Base-by-base conservation (phyloP, 2,888 invertebrate genomes). In the Phortica magna region DNA sequence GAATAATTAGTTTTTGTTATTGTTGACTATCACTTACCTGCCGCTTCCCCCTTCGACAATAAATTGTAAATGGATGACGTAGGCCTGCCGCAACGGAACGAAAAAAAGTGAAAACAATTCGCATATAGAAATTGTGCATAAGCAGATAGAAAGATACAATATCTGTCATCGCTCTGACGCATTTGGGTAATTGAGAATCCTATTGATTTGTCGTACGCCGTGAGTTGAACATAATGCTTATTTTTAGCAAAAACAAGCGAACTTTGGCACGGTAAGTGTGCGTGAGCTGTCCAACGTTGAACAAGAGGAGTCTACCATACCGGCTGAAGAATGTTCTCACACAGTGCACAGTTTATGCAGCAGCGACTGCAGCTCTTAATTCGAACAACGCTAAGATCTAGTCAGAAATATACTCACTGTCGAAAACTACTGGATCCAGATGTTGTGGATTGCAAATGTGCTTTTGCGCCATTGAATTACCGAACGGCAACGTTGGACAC, bases 281-380 rank as follows among this genome's bases (percentile, higher is more conserved):
- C 68, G 43, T 17, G 19, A 41, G 43, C 43, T 68, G 68, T 7
- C 68, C 7, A 53, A 31, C n/a, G n/a, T 61, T 3, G 14, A 71
- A 61, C 22, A 22, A 9, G 48, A 17, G 19, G 61, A 5, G 7
- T 31, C 31, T 31, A 31, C 31, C 31, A 4, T 17, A 61, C 61
- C 61, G 22, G 61, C 22, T 43, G 12, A 70, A 31, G 64, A n/a
- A 75, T 75, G 75, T 68, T 75, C 12, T 68, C 43, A 19, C 75
- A 68, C 22, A 55, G 75, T 42, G 74, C 67, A 10, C 55, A 68
- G 0, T 53, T 41, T 12, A 31, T 74, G 67, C 67, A 64, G 17
- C 74, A 74, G 41, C 22, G 61, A 39, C 61, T n/a, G 22, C 41
- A 74, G 10, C 41, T 9, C 6, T n/a, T 68, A 19, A 14, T 68